phyloP scores from a whole-genome alignment of 2,113 vertebrate species.

The Telmatochromis brichardi region DNA sequence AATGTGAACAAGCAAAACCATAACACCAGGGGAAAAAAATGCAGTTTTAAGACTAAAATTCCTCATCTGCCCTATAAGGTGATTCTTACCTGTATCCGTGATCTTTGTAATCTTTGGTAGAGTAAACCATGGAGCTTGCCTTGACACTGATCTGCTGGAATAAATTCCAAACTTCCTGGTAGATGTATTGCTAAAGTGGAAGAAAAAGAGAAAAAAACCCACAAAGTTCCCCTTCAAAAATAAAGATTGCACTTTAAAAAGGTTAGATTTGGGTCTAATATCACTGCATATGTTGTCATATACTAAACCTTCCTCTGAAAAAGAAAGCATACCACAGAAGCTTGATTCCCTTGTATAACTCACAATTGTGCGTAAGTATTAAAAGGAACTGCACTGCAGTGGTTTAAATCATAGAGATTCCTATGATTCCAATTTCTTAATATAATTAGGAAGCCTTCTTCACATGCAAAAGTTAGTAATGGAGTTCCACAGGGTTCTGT shows the following conservation, averaged over 20 bases:
- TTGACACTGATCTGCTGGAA: conserved; percentile 99
- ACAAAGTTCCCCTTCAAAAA: neutral
- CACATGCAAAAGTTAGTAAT: neutral
- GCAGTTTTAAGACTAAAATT: neutral
- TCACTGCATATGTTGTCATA: neutral
- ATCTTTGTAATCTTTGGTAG: conserved; percentile 93
- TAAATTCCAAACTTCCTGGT: conserved; percentile 97
- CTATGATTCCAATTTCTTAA: neutral
- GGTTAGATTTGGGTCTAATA: neutral
- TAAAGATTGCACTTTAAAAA: neutral
- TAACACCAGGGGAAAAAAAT: neutral
- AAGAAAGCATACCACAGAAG: neutral
- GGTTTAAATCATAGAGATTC: neutral
- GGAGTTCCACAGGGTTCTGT: neutral
- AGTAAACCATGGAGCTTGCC: conserved; percentile 96
- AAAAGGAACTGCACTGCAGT: neutral
- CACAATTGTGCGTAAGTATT: neutral
- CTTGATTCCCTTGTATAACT: neutral
- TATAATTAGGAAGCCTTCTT: neutral
- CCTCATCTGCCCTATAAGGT: neutral
- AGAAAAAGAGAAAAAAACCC: neutral
- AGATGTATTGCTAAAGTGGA: conserved; percentile 91
- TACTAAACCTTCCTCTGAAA: neutral
- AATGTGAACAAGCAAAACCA: neutral
- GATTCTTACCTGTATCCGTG: conserved; percentile 88